Conservation (phyloP, 2,888 invertebrate species). For the Drosophila sordidula region DNA sequence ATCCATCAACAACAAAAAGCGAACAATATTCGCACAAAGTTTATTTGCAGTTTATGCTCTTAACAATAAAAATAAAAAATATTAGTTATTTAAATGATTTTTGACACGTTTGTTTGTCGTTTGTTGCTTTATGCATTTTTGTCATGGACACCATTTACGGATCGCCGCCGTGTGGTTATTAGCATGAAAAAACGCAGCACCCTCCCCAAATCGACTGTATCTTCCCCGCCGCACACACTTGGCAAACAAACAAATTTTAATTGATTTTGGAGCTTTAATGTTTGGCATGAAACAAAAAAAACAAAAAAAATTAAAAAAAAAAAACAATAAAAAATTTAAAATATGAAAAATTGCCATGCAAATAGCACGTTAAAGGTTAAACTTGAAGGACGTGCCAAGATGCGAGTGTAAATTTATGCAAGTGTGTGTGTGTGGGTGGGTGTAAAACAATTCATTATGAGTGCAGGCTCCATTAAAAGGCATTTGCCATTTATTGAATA, state of each 20-base stretch:
- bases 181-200: constrained; percentile 51
- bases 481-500: background rate
- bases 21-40: background rate
- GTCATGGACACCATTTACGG: constrained; percentile 67
- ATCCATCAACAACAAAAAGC: background rate
- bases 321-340: constrained; percentile 30
- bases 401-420: constrained; percentile 16
- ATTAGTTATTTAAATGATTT: constrained; percentile 54
- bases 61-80: constrained; percentile 5
- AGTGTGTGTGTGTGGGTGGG: constrained; percentile 11
- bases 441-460: constrained; percentile 8
- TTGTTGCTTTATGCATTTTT: constrained; percentile 73
- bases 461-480: constrained; percentile 7
- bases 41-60: background rate
- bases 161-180: constrained; percentile 60
- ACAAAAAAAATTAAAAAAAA: background rate
- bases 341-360: constrained; percentile 34
- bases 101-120: constrained; percentile 43
- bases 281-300: constrained; percentile 64
- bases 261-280: constrained; percentile 67
- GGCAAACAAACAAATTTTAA: constrained; percentile 71
- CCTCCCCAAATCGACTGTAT: background rate
- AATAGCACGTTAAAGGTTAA: constrained; percentile 34
- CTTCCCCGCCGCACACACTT: constrained; percentile 11
- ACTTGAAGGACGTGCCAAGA: constrained; percentile 40